Base-by-base conservation (phyloP, 92 coral and sea anemone genomes). In the Epizoanthus rinbou region DNA sequence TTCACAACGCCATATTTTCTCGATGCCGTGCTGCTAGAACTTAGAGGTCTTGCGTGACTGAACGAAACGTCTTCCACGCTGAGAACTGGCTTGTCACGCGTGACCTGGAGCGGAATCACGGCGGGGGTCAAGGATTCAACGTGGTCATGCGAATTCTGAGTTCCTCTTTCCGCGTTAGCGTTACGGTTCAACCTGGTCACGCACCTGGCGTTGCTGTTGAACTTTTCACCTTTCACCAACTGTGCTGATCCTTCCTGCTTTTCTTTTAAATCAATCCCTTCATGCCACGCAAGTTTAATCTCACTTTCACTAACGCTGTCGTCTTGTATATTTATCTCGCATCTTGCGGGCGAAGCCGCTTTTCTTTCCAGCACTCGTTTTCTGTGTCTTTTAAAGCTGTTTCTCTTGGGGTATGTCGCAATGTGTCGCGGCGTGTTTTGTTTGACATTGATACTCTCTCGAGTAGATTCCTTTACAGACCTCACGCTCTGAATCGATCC, bases 271-370 rank as follows among this genome's bases (percentile, higher is more conserved):
- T 37, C 39, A 53, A n/a, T 33, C 31, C 56, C 57, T 39, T 87
- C 93, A 84, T 78, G 23, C 87, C 93, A 88, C 8, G 91, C 91
- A 33, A 72, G 35, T 80, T 88, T 80, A 6, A 50, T 64, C 3
- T 74, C 74, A 23, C 24, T 72, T 35, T 66, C 16, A 11, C 43
- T 31, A 25, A 59, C 69, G 50, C 88, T 15, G 25, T 83, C 9
- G 22, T 68, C n/a, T 53, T 35, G 66, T 19, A 62, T 39, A 53
- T 31, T 31, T 21, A 69, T 71, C 58, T 85, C 64, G 11, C 64
- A 41, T 64, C 80, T 90, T 57, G 69, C 80, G 0, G 86, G 83
- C 15, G 85, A 57, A 5, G 57, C 50, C 0, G 68, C 31, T 73
- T 79, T 79, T 73, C 88, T 65, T 80, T 84, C 85, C 23, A 83